phyloP scores from a whole-genome alignment of 2,888 invertebrate species.

The Clusia tigrina region DNA sequence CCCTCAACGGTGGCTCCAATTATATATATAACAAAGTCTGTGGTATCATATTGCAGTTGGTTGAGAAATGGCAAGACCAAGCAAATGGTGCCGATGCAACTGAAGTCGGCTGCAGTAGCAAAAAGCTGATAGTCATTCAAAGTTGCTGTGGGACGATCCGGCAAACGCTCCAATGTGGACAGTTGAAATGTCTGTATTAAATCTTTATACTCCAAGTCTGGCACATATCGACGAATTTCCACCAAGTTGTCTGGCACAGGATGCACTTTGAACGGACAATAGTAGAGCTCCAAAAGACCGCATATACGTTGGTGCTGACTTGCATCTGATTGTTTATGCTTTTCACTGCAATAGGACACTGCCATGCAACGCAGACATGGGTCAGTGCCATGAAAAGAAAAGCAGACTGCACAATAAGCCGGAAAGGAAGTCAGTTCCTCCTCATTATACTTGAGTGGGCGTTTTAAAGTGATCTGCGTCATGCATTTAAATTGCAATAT shows the following conservation, averaged over 20 bases:
- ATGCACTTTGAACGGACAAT: constrained; percentile 45
- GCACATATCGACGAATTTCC: constrained; percentile 18
- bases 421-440: constrained; percentile 52
- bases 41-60: constrained; percentile 14
- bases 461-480: constrained; percentile 36
- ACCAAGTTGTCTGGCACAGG: neutral
- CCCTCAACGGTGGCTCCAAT: constrained; percentile 46
- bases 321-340: constrained; percentile 41
- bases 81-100: constrained; percentile 50
- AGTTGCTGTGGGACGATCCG: constrained; percentile 34
- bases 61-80: constrained; percentile 39
- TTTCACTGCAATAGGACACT: constrained; percentile 48
- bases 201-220: constrained; percentile 35
- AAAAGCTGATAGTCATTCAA: constrained; percentile 45
- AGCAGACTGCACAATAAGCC: constrained; percentile 49
- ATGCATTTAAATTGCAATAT: constrained; percentile 46
- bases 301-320: constrained; percentile 45
- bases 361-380: constrained; percentile 43
- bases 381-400: constrained; percentile 32
- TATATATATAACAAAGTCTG: constrained; percentile 42
- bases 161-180: constrained; percentile 35
- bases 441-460: constrained; percentile 45
- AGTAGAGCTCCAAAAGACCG: constrained; percentile 43
- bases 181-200: constrained; percentile 39
- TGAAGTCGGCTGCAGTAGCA: constrained; percentile 48